These are phyloP conservation scores for Zhuqinia jingwanae DNA, from an alignment of 2,888 invertebrate genomes.

Conservation along the genomic window DNA sequence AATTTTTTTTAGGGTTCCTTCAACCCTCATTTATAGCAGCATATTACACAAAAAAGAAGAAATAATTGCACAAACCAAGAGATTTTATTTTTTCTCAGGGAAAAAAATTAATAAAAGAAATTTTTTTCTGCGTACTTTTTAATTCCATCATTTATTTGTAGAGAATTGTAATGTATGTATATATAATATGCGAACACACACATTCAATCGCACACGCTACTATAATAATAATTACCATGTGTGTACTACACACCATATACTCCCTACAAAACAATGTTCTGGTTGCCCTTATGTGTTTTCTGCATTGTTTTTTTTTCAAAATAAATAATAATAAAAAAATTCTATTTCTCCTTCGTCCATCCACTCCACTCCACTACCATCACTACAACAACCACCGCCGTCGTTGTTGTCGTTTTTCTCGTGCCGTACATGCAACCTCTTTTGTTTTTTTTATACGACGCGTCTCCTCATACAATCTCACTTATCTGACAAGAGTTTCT, in stretches of 20 bases:
- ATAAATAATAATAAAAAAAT: not conserved
- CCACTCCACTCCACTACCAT: constrained; percentile 16
- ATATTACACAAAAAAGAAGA: no score
- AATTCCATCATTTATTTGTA: constrained; percentile 18
- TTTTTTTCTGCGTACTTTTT: constrained; percentile 11
- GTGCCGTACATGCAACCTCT: constrained; percentile 34
- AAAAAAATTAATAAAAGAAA: constrained; percentile 50
- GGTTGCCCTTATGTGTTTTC: constrained; percentile 35
- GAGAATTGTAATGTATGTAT: no score
- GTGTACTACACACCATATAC: not conserved
- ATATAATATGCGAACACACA: constrained; percentile 31
- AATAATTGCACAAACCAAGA: not conserved
- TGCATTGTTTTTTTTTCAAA: constrained; percentile 16
- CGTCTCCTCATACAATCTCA: constrained; percentile 68
- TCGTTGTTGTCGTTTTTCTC: constrained; percentile 26
- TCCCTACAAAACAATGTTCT: constrained; percentile 51
- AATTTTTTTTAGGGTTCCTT: constrained; percentile 71
- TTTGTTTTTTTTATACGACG: not conserved
- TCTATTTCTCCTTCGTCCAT: constrained; percentile 11
- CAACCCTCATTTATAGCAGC: constrained; percentile 47
- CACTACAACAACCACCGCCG: not conserved
- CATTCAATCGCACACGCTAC: not conserved
- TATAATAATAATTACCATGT: constrained; percentile 33
- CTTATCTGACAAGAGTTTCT: constrained; percentile 71
- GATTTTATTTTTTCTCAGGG: constrained; percentile 12